These are phyloP conservation scores for Enteromius thamalakanensis DNA, from an alignment of 2,797 vertebrate species.

Conservation along the genomic window DNA sequence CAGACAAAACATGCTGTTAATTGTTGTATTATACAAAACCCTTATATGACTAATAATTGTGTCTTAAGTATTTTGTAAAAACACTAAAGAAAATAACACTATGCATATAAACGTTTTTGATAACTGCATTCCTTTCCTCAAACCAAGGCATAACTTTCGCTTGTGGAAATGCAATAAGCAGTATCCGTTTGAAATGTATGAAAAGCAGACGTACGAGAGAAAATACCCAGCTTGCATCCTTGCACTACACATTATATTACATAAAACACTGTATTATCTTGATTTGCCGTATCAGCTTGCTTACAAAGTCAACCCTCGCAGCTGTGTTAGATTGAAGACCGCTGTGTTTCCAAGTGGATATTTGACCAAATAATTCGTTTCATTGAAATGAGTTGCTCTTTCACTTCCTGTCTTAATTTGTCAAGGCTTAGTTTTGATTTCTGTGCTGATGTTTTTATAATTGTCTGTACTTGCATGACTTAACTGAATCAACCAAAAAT, in stretches of 20 bases:
- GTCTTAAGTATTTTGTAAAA: slow-evolving; percentile 16
- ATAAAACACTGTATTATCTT: slow-evolving; percentile 5
- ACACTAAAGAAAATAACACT: slow-evolving; percentile 19
- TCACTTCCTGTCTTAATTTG: neutral
- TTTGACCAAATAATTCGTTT: slow-evolving; percentile 14
- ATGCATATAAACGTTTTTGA: neutral
- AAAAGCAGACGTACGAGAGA: neutral
- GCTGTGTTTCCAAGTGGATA: neutral
- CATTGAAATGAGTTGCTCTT: neutral
- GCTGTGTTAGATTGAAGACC: neutral
- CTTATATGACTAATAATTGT: slow-evolving; percentile 13
- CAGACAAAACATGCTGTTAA: slow-evolving; percentile 2
- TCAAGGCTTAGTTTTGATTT: neutral
- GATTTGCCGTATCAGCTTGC: neutral
- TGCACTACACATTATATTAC: slow-evolving; percentile 15
- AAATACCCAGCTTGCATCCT: slow-evolving; percentile 7
- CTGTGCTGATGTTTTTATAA: neutral
- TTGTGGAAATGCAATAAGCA: neutral
- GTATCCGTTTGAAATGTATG: neutral
- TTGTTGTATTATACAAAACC: slow-evolving; percentile 7
- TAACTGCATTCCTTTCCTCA: slow-evolving; percentile 18
- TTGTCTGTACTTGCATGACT: neutral
- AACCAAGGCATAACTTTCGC: neutral
- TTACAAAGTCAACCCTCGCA: neutral
- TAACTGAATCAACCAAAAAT: neutral